Evolutionary conservation across 1,140 invertebrate genomes (phyloP).

Genomic region (Brachionus koreanus): DNA sequence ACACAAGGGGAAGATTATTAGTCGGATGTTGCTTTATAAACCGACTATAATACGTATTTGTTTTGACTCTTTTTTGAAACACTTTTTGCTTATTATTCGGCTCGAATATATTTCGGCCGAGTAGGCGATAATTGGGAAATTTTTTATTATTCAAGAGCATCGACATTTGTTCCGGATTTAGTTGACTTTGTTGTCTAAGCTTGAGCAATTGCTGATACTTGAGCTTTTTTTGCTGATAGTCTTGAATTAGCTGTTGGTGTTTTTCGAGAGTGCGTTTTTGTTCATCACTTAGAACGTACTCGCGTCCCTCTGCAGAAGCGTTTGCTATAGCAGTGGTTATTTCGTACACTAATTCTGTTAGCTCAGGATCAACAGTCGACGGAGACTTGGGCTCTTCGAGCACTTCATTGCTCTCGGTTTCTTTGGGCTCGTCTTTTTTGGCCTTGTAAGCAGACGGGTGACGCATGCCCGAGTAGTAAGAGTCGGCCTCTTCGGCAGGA

Average conservation of each 20-base stretch:
- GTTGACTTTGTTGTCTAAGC: neutral
- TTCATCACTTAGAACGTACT: neutral
- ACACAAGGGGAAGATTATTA: conserved; percentile 26
- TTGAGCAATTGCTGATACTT: conserved; percentile 14
- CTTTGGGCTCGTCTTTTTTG: neutral
- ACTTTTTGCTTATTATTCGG: conserved; percentile 39
- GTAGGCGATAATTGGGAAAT: conserved; percentile 37
- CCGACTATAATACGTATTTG: conserved; percentile 15
- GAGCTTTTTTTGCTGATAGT: conserved; percentile 31
- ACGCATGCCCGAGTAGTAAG: neutral
- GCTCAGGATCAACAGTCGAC: conserved; percentile 2
- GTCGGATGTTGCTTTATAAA: conserved; percentile 44
- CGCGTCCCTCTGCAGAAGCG: neutral
- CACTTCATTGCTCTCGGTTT: neutral
- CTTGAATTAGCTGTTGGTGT: conserved; percentile 23
- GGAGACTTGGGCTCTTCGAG: conserved; percentile 23
- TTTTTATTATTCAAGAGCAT: neutral
- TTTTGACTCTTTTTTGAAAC: conserved; percentile 18
- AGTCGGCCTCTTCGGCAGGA: neutral
- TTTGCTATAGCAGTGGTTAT: neutral
- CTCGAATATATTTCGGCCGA: conserved; percentile 44
- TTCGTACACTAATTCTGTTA: neutral
- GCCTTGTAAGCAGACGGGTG: neutral
- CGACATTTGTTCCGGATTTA: neutral
- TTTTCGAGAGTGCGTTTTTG: conserved; percentile 8